These are phyloP conservation scores for Ashinkailepas kermadecensis DNA, from an alignment of 2,888 invertebrate genomes.

Conservation along the genomic window DNA sequence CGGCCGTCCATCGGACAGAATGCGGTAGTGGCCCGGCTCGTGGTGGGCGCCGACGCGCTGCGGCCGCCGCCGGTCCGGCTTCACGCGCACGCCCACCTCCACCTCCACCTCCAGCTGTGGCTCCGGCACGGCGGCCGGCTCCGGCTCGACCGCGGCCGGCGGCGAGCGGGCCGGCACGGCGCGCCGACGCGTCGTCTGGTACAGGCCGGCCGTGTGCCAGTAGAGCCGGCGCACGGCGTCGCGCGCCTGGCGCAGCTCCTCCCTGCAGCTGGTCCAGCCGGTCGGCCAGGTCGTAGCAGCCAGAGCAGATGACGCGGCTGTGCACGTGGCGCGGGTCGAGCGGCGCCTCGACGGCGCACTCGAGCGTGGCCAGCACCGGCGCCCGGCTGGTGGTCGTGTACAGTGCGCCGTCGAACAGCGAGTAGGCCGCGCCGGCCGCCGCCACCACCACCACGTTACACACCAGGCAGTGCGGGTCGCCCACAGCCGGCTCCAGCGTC, in stretches of 20 bases:
- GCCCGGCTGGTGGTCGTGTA: neutral
- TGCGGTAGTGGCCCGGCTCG: constrained; percentile 1
- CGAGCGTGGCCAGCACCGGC: neutral
- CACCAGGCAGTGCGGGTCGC: neutral
- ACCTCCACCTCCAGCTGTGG: neutral
- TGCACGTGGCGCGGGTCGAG: neutral
- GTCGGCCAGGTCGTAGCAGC: neutral
- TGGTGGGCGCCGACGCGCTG: neutral
- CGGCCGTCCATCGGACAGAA: neutral
- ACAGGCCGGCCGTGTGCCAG: constrained; percentile 8
- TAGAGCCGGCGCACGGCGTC: constrained; percentile 4
- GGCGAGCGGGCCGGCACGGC: neutral
- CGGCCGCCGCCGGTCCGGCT: neutral
- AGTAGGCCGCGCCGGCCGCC: neutral
- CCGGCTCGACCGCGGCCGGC: too few species aligned
- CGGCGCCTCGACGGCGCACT: neutral
- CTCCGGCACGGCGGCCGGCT: too few species aligned
- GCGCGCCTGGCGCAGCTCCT: neutral
- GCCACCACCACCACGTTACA: neutral
- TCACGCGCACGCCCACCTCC: neutral
- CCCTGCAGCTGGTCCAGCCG: constrained; percentile 9
- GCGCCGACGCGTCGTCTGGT: neutral
- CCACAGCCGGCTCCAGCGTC: neutral
- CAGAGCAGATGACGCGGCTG: neutral
- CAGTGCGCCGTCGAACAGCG: neutral